phyloP scores from a whole-genome alignment of 2,113 vertebrate species.

The Fregata magnificens region DNA sequence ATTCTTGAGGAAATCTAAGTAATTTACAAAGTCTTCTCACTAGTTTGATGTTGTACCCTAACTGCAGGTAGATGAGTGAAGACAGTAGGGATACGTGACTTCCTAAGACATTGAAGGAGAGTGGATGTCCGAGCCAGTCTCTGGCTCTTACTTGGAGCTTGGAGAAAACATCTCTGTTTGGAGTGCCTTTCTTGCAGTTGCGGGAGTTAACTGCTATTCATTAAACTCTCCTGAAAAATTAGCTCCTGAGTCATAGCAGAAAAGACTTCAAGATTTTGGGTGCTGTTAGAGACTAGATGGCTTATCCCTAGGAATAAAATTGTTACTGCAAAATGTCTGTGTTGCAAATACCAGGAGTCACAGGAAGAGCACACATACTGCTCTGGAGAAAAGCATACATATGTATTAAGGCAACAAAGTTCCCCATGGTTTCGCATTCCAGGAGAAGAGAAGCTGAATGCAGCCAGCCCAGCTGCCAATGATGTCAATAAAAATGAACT shows the following conservation, averaged over 20 bases:
- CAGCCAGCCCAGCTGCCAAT: not conserved
- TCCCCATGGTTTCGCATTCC: not conserved
- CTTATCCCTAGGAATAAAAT: not conserved
- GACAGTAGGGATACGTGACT: not conserved
- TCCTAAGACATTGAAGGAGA: not conserved
- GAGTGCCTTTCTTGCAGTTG: not conserved
- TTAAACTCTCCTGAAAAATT: not conserved
- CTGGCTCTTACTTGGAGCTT: not conserved
- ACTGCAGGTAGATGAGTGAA: not conserved
- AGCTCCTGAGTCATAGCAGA: conserved; percentile 13
- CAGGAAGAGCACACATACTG: not conserved
- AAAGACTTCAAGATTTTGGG: not conserved
- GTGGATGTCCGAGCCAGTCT: not conserved
- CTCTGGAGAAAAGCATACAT: not conserved
- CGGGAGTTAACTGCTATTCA: not conserved
- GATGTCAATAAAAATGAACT: not conserved
- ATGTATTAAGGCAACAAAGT: fast-evolving
- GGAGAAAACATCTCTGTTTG: not conserved
- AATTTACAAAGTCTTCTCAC: not conserved
- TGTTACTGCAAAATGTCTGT: not conserved
- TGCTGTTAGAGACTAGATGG: not conserved
- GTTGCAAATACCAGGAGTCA: not conserved
- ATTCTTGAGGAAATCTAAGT: not conserved
- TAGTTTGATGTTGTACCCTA: not conserved
- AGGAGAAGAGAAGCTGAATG: not conserved